Evolutionary conservation across 2,797 vertebrate species (phyloP), one percentile per base, ranked within the genome.

Genomic region (Dendrocincla fuliginosa): DNA sequence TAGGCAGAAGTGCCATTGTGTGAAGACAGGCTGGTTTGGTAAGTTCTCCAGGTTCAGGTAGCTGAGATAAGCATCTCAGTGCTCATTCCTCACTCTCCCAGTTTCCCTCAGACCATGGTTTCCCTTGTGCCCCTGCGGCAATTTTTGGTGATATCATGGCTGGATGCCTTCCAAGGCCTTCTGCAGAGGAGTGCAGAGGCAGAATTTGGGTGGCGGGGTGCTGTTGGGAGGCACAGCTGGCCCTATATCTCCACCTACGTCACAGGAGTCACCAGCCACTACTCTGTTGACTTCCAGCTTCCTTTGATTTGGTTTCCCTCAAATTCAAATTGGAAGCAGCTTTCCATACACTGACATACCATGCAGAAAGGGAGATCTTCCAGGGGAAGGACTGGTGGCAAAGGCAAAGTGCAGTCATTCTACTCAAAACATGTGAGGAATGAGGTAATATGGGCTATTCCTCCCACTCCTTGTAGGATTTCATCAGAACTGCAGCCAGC

Each of bases 401-500:
- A 46, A 92, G 50, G 95, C 89, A 49, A 49, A 93, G 49, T 37
- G 52, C 64, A 84, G 50, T 41, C 16, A 1, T 85, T 39, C 56
- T 42, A 27, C 42, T 67, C 78, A 42, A 87, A 93, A 74, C 76
- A 64, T 28, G 73, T 74, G 57, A 97, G 91, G 93, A 91, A 92
- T 93, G 93, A 95, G 89, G 87, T 57, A 83, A 87, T 32, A 46
- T 18, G 89, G 89, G 50, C 82, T 60, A n/a, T 68, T 95, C 93
- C 93, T 94, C 91, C 95, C 89, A 89, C 93, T 89, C 46, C 89
- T 84, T 0, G 0, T 37, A 44, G 65, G 50, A 41, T 79, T 93
- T 81, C 88, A 88, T 91, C 87, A 94, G 87, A 97, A 91, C 89
- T 94, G 39, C 76, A 81, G 91, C 94, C 95, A 95, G 83, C n/a